Evolutionary conservation across 2,888 invertebrate genomes (phyloP).

Genomic region (Phoronis australis): DNA sequence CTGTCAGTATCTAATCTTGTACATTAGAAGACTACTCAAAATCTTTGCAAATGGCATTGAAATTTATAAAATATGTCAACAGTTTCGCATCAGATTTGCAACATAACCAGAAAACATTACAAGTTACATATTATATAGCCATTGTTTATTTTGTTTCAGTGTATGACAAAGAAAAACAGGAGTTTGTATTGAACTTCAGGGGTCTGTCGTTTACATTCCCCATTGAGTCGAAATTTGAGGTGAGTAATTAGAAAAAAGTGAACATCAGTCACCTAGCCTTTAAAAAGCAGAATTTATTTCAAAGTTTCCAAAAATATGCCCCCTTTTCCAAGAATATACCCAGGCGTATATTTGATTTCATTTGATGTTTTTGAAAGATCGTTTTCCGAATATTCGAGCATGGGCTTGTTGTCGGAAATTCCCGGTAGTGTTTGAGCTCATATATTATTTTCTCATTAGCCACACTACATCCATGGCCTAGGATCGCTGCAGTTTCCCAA

Average conservation of each 20-base stretch:
- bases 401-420: neutral
- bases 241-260: constrained; percentile 18
- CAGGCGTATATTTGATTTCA: too few species aligned
- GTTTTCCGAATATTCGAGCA: too few species aligned
- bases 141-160: constrained; percentile 56
- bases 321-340: too few species aligned
- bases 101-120: too few species aligned
- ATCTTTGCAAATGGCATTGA: too few species aligned
- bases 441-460: constrained; percentile 33
- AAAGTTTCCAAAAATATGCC: too few species aligned
- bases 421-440: neutral
- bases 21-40: too few species aligned
- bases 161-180: constrained; percentile 90
- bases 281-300: neutral
- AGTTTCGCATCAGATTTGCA: neutral
- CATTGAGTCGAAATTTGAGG: constrained; percentile 66
- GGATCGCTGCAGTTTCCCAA: constrained; percentile 91
- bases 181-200: constrained; percentile 92
- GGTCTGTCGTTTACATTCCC: constrained; percentile 97
- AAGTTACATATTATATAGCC: too few species aligned
- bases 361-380: too few species aligned
- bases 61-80: neutral
- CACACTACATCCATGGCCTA: constrained; percentile 62
- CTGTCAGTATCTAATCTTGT: too few species aligned
- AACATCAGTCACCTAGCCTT: neutral